Base-by-base conservation (phyloP, 1,140 invertebrate species). In the Habropoda laboriosa region DNA sequence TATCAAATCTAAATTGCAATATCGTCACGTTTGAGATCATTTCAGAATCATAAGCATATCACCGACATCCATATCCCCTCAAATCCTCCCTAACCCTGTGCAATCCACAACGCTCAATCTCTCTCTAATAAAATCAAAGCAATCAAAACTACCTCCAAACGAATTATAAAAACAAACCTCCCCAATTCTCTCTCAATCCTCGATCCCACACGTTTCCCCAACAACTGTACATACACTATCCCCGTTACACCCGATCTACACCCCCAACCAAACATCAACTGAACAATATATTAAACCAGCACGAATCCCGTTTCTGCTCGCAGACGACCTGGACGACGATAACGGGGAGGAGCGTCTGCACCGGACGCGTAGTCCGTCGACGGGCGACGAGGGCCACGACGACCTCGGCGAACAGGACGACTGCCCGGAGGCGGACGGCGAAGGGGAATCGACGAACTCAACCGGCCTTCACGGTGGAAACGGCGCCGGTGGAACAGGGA, bases 351-450 rank as follows among this genome's bases (percentile, higher is more conserved):
- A 91, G 10, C 87, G 92, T 27, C 76, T 91, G 24, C 89, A 92
- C 24, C 89, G 90, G 18, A 89, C 85, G 21, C 81, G 90, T 35
- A 92, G 90, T 82, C 91, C 91, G 6, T 88, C 90, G 8, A 94
- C 93, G n/a, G 95, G 95, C 79, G 95, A 95, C 71, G 95, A 96
- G 76, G 94, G 93, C 0, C 95, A 95, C 81, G 95, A 96, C 47
- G 96, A 96, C 78, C 94, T 96, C 51, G 96, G 95, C 66, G 96
- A 95, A 53, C 94, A 93, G 45, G 95, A 95, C 53, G 92, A 91
- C 42, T 90, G 92, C 21, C 87, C 82, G 6, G 91, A 91, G 16
- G 93, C 86, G 66, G 94, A 95, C 73, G 94, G 94, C 81, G 95
- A 95, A 84, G 94, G 94, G 38, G 95, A 95, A 67, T 94, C 94